Conservation (phyloP, 2,113 vertebrate species). For the Oreotrochilus melanogaster region DNA sequence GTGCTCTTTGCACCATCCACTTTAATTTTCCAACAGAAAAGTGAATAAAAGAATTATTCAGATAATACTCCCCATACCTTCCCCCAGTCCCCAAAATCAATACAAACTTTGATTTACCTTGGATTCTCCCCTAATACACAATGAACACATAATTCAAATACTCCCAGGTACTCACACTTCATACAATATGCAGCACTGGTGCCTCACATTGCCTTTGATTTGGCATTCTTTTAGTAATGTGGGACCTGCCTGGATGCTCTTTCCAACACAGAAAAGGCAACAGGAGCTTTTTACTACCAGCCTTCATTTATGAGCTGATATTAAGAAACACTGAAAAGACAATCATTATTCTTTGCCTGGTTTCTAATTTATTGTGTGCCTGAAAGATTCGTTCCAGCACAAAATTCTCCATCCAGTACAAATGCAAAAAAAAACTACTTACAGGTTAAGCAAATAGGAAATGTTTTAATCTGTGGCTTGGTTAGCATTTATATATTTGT, state of each 20-base stretch:
- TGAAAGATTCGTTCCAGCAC: not conserved
- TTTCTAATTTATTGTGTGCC: conserved; percentile 44
- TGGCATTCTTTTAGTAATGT: not conserved
- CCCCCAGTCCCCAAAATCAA: conserved; percentile 49
- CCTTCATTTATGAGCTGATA: not conserved
- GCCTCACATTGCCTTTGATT: not conserved
- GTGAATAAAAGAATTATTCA: conserved; percentile 70
- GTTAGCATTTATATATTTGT: not conserved
- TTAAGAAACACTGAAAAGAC: conserved; percentile 28
- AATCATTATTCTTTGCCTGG: conserved; percentile 57
- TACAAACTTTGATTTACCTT: conserved; percentile 69
- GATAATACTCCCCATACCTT: conserved; percentile 36
- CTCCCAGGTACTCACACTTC: not conserved
- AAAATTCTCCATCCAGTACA: not conserved
- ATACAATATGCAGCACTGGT: conserved; percentile 4
- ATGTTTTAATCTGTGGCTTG: not conserved
- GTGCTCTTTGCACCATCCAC: conserved; percentile 59
- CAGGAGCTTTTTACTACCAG: not conserved
- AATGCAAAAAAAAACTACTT: not conserved
- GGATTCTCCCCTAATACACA: conserved; percentile 13
- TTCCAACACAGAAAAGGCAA: not conserved
- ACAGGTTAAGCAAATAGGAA: not conserved
- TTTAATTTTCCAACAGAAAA: conserved; percentile 71
- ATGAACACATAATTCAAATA: conserved; percentile 37
- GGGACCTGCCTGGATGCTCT: not conserved